Conservation (phyloP, 2,888 invertebrate species). For the Noctua fimbriata region DNA sequence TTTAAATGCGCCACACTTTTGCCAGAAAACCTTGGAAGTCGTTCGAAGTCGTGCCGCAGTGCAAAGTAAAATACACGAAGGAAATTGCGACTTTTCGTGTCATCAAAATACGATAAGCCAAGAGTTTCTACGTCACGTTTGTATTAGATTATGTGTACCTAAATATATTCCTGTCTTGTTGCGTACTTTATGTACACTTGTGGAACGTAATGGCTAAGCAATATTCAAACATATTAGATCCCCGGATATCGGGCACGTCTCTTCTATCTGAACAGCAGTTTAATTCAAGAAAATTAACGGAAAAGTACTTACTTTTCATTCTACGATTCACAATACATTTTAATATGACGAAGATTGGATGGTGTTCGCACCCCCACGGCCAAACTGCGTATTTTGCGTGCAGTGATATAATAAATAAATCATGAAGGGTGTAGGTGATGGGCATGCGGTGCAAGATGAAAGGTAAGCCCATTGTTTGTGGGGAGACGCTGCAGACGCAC, state of each 20-base stretch:
- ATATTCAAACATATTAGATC: neutral
- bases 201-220: neutral
- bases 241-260: too few relatives aligned
- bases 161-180: conserved; percentile 29
- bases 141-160: conserved; percentile 42
- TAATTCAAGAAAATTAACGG: neutral
- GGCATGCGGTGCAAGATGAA: too few relatives aligned
- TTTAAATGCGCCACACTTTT: conserved; percentile 67
- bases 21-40: conserved; percentile 60
- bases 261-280: neutral
- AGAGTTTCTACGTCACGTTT: conserved; percentile 42
- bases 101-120: conserved; percentile 40
- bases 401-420: neutral
- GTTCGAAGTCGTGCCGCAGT: conserved; percentile 43
- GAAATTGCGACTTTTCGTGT: conserved; percentile 48
- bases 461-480: too few relatives aligned
- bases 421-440: too few relatives aligned
- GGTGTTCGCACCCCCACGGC: too few relatives aligned
- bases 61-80: conserved; percentile 48
- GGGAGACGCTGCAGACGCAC: too few relatives aligned
- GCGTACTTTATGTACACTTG: neutral
- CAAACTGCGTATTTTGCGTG: neutral
- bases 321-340: neutral
- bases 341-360: too few relatives aligned
- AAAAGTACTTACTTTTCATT: neutral